Conservation (phyloP, 53 echinoderm and acorn worm species). For the Arbacia lixula region DNA sequence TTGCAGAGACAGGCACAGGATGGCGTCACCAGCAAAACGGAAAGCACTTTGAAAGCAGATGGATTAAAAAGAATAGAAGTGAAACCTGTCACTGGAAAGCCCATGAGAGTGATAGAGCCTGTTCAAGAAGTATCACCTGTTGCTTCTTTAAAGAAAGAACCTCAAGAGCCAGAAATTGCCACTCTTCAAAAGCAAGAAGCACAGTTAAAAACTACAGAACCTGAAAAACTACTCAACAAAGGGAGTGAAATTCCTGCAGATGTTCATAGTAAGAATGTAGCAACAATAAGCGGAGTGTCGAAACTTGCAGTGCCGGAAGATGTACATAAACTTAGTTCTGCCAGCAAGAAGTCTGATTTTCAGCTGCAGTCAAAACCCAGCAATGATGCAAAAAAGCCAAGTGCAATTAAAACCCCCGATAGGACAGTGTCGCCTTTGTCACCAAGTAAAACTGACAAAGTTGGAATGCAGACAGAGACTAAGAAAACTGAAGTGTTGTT, state of each 20-base stretch:
- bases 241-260: constrained; percentile 16
- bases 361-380: constrained; percentile 1
- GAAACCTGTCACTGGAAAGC: constrained; percentile 17
- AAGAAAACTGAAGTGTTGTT: constrained; percentile 50
- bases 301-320: constrained; percentile 4
- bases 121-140: constrained; percentile 16
- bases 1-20: constrained; percentile 1
- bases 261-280: constrained; percentile 3
- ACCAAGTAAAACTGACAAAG: constrained; percentile 31
- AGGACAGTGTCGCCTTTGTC: neutral
- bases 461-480: constrained; percentile 31
- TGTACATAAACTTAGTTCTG: constrained; percentile 4
- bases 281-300: neutral
- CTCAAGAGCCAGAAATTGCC: neutral
- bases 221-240: too few species aligned
- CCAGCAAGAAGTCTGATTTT: neutral
- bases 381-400: constrained; percentile 13
- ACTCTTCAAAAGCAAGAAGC: constrained; percentile 7
- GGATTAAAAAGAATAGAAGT: neutral
- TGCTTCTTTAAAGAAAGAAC: neutral
- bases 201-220: too few species aligned
- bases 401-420: constrained; percentile 48
- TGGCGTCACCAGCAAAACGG: constrained; percentile 42
- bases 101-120: constrained; percentile 51
- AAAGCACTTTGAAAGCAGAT: constrained; percentile 41